Conservation (phyloP, 2,888 invertebrate species). For the Idaea straminata region DNA sequence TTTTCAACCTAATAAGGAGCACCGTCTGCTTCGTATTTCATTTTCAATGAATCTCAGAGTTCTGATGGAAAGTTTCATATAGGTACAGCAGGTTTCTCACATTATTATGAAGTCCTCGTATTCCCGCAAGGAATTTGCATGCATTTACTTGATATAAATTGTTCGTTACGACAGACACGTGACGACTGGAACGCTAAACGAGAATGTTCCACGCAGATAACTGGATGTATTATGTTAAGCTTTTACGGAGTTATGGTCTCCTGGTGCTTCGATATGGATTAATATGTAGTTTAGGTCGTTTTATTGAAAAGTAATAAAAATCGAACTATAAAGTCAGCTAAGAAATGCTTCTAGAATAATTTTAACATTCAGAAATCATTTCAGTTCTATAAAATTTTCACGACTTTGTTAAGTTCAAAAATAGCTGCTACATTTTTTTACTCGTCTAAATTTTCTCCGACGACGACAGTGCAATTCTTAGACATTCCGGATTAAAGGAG, state of each 20-base stretch:
- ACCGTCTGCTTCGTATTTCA: too few relatives aligned
- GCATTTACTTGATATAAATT: conserved; percentile 59
- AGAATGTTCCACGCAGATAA: conserved; percentile 53
- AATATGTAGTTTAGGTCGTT: conserved; percentile 28
- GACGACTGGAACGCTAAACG: conserved; percentile 48
- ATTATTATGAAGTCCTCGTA: conserved; percentile 46
- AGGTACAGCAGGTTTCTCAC: conserved; percentile 10
- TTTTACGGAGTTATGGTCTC: conserved; percentile 49
- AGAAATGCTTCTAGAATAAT: background rate
- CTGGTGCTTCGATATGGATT: conserved; percentile 46
- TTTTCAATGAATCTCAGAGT: background rate
- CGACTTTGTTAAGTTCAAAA: too few relatives aligned
- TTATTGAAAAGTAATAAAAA: conserved; percentile 2
- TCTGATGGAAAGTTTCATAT: background rate
- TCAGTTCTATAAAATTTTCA: too few relatives aligned
- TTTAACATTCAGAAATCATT: too few relatives aligned
- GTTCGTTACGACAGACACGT: conserved; percentile 61
- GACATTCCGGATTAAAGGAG: too few relatives aligned
- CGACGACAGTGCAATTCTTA: too few relatives aligned
- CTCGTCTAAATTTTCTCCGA: too few relatives aligned
- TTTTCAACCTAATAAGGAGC: too few relatives aligned
- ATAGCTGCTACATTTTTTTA: too few relatives aligned
- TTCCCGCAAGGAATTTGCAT: conserved; percentile 49
- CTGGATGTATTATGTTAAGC: conserved; percentile 59
- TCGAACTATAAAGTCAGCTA: background rate